Conservation (phyloP, 2,797 vertebrate genomes). For the Pangasius djambal region DNA sequence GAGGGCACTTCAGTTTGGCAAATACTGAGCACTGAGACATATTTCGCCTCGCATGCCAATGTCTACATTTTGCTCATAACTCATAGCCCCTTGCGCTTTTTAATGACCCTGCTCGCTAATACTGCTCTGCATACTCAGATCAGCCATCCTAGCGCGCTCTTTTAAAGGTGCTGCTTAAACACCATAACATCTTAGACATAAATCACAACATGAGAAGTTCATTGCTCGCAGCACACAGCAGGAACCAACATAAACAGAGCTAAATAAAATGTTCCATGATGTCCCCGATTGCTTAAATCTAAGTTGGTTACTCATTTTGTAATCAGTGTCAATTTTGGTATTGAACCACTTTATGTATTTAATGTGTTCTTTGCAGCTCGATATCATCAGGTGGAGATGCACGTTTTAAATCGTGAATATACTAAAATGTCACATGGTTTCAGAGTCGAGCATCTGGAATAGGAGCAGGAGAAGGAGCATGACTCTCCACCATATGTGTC, state of each 20-base stretch:
- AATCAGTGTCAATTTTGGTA: neutral
- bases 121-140: neutral
- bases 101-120: neutral
- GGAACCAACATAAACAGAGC: neutral
- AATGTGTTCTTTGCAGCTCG: neutral
- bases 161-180: slow-evolving; percentile 6
- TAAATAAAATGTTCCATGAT: neutral
- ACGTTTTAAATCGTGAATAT: neutral
- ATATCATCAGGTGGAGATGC: neutral
- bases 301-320: neutral
- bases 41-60: neutral
- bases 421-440: neutral
- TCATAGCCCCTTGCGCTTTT: neutral
- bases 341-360: neutral
- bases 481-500: slow-evolving; percentile 30
- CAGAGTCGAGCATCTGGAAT: neutral
- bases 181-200: neutral
- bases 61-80: slow-evolving; percentile 3
- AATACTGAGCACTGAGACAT: neutral
- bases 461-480: slow-evolving; percentile 7
- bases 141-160: neutral
- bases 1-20: neutral
- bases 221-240: neutral
- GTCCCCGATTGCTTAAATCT: neutral
- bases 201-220: neutral